Conservation (phyloP, 2,113 vertebrate species). For the Charadrius vociferus region DNA sequence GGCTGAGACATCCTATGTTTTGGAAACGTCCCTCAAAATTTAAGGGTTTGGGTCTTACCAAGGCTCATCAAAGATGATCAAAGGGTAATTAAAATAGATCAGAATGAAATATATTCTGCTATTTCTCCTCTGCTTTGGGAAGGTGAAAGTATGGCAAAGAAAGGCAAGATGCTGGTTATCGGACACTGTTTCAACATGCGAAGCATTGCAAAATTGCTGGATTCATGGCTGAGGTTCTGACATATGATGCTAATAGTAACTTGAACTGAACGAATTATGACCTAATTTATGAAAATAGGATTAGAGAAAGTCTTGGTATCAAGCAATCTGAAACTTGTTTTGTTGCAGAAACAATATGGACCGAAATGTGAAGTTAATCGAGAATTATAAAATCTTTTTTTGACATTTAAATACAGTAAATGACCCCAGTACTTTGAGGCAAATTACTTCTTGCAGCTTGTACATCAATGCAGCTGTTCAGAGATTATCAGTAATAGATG, state of each 20-base stretch:
- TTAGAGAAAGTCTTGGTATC: not conserved
- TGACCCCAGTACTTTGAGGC: not conserved
- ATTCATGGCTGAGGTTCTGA: not conserved
- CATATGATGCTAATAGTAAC: not conserved
- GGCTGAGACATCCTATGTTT: not conserved
- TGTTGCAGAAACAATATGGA: not conserved
- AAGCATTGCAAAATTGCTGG: not conserved
- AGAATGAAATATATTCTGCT: not conserved
- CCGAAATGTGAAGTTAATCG: not conserved
- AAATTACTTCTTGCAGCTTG: not conserved
- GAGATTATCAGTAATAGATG: not conserved
- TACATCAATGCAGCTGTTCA: not conserved
- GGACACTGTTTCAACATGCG: not conserved
- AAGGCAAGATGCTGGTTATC: not conserved
- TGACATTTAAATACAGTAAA: not conserved
- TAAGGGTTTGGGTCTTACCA: not conserved
- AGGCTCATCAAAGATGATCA: not conserved
- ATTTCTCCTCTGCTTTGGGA: not conserved
- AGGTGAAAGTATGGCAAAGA: not conserved
- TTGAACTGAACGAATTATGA: not conserved
- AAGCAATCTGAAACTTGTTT: not conserved
- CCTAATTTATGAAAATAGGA: not conserved
- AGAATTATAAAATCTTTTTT: not conserved
- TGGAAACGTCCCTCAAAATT: not conserved
- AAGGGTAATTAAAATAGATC: not conserved